Conservation (phyloP, 2,113 vertebrate species). For the Xenopus borealis region DNA sequence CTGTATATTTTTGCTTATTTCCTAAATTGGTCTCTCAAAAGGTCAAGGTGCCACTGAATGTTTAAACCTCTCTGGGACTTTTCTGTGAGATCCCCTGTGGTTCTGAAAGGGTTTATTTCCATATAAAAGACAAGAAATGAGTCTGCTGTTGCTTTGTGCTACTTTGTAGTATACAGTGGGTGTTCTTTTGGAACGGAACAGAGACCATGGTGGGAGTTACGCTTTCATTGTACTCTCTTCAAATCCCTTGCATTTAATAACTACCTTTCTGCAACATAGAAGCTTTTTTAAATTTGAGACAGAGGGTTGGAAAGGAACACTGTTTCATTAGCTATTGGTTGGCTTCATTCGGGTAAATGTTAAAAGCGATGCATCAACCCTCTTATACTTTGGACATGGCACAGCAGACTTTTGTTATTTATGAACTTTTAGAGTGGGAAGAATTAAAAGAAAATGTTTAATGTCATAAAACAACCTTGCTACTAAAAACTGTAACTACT, state of each 20-base stretch:
- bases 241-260: slow-evolving; percentile 56
- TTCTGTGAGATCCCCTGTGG: background rate
- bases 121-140: slow-evolving; percentile 15
- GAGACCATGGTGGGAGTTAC: slow-evolving; percentile 53
- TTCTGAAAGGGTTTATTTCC: slow-evolving; percentile 18
- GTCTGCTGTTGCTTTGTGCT: slow-evolving; percentile 29
- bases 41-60: background rate
- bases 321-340: slow-evolving; percentile 43
- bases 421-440: slow-evolving; percentile 23
- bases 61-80: background rate
- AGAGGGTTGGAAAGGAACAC: slow-evolving; percentile 43
- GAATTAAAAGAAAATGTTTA: background rate
- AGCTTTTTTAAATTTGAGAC: slow-evolving; percentile 50
- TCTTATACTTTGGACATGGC: slow-evolving; percentile 10
- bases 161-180: slow-evolving; percentile 37
- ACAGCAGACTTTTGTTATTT: slow-evolving; percentile 37
- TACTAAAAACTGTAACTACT: too few relatives aligned
- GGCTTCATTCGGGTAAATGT: slow-evolving; percentile 32
- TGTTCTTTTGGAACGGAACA: slow-evolving; percentile 49
- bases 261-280: slow-evolving; percentile 50
- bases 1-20: background rate
- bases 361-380: slow-evolving; percentile 29
- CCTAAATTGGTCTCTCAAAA: background rate
- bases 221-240: slow-evolving; percentile 51
- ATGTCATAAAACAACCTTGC: background rate